These are phyloP conservation scores for Aurelia coerulea DNA, from an alignment of 30 jellyfish, hydroid and myxozoan genomes.

Conservation along the genomic window DNA sequence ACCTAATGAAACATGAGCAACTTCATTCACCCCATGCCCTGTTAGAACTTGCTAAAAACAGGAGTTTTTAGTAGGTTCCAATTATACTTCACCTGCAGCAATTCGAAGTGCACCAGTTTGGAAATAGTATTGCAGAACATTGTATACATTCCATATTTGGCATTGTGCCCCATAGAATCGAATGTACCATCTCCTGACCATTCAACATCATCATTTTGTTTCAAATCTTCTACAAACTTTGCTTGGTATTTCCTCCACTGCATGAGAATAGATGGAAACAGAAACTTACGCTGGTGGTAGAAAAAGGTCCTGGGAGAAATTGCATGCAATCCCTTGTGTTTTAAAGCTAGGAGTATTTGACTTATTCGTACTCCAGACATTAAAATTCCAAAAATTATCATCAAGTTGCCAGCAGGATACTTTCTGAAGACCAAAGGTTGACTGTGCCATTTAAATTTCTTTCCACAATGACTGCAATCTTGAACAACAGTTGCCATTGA, in stretches of 20 bases:
- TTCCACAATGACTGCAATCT: slow-evolving; percentile 25
- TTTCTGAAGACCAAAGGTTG: slow-evolving; percentile 14
- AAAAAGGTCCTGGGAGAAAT: not conserved
- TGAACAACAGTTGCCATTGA: slow-evolving; percentile 32
- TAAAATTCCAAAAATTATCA: not conserved
- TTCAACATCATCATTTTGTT: not conserved
- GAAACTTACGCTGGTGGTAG: slow-evolving; percentile 17
- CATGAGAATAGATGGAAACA: slow-evolving; percentile 17
- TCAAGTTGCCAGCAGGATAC: slow-evolving; percentile 2
- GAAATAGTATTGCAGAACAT: slow-evolving; percentile 12
- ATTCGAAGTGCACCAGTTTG: slow-evolving; percentile 5
- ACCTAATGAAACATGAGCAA: no score
- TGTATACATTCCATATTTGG: slow-evolving; percentile 8
- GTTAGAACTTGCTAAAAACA: no score
- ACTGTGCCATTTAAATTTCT: slow-evolving; percentile 3
- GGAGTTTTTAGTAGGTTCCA: not conserved
- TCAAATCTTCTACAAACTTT: not conserved
- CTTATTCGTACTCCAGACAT: slow-evolving; percentile 9
- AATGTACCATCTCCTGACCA: slow-evolving; percentile 11
- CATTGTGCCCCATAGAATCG: slow-evolving; percentile 16
- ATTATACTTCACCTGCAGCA: not conserved
- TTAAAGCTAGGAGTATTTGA: slow-evolving; percentile 12
- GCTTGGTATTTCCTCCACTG: slow-evolving; percentile 18
- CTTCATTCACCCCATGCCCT: no score
- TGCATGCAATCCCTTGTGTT: slow-evolving; percentile 23